Percentiles rank a stretch among this genome's conserved stretches.
Conservation (phyloP, 1,140 invertebrate species). For the Drosophila bocki region DNA sequence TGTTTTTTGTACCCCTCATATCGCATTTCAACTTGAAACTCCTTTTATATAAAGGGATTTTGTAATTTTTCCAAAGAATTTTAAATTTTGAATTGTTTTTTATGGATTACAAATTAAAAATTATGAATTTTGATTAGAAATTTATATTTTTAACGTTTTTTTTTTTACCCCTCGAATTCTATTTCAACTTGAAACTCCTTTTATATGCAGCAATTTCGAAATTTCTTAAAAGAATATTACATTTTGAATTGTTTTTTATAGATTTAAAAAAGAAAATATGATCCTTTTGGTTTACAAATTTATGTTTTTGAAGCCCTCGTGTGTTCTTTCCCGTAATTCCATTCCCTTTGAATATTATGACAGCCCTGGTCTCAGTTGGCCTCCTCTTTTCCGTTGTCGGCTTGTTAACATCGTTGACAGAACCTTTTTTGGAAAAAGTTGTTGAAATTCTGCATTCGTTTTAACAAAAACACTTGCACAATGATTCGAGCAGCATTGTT, state of each 20-base stretch:
- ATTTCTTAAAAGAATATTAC: not conserved
- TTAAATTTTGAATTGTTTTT: not conserved
- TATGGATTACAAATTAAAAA: too few species aligned
- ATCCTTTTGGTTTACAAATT: not conserved
- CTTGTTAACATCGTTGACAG: not conserved
- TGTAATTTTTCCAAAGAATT: not conserved
- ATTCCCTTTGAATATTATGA: not conserved
- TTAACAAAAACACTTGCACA: not conserved
- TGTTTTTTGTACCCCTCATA: too few species aligned
- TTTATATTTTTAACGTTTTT: too few species aligned
- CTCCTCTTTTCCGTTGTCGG: slow-evolving; percentile 1
- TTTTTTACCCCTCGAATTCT: too few species aligned
- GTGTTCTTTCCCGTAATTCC: not conserved
- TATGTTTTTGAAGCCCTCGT: not conserved
- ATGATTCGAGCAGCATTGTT: slow-evolving; percentile 27
- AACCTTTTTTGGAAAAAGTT: slow-evolving; percentile 22
- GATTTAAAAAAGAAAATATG: not conserved
- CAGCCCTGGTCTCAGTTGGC: slow-evolving; percentile 23
- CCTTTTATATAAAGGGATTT: too few species aligned
- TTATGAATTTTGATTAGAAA: too few species aligned
- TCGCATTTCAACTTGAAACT: too few species aligned
- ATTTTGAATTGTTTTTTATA: not conserved
- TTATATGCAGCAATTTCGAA: too few species aligned
- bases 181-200: too few species aligned
- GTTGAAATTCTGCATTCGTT: slow-evolving; percentile 25